Conservation (phyloP, 1,140 invertebrate species). For the Macrocentrus cingulum region DNA sequence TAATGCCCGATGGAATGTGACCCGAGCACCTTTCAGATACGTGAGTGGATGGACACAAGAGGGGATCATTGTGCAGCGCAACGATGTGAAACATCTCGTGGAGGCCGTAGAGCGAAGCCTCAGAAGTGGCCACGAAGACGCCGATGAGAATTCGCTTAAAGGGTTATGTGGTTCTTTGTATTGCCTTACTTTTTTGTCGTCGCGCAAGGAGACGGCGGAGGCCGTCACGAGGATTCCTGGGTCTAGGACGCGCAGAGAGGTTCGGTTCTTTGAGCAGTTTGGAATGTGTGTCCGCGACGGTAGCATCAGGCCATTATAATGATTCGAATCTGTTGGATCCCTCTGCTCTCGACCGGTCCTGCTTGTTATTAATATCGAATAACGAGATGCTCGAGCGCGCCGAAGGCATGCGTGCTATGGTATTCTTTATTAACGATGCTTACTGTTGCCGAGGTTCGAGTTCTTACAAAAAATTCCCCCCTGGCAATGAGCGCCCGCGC, state of each 20-base stretch:
- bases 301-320: constrained; percentile 52
- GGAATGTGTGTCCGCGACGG: constrained; percentile 48
- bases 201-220: neutral
- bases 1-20: constrained; percentile 58
- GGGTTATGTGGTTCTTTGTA: neutral
- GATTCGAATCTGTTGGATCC: constrained; percentile 43
- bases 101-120: constrained; percentile 29
- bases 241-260: constrained; percentile 12
- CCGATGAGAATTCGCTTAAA: constrained; percentile 24
- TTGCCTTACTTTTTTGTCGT: constrained; percentile 1
- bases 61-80: constrained; percentile 39
- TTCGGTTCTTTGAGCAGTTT: constrained; percentile 17
- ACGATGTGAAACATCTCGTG: constrained; percentile 39
- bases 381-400: constrained; percentile 47
- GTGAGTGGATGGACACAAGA: constrained; percentile 43
- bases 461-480: constrained; percentile 41
- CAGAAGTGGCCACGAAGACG: constrained; percentile 16
- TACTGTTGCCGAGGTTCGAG: constrained; percentile 37
- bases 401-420: constrained; percentile 42
- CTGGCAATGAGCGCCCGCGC: constrained; percentile 3
- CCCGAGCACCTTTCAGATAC: constrained; percentile 48
- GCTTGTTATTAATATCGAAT: constrained; percentile 55
- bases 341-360: constrained; percentile 13
- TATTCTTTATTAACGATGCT: constrained; percentile 55
- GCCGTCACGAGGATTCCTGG: constrained; percentile 15